Evolutionary conservation across 2,113 vertebrate species (phyloP), one percentile per base, ranked within the genome.

Genomic region (Sorex fumeus): DNA sequence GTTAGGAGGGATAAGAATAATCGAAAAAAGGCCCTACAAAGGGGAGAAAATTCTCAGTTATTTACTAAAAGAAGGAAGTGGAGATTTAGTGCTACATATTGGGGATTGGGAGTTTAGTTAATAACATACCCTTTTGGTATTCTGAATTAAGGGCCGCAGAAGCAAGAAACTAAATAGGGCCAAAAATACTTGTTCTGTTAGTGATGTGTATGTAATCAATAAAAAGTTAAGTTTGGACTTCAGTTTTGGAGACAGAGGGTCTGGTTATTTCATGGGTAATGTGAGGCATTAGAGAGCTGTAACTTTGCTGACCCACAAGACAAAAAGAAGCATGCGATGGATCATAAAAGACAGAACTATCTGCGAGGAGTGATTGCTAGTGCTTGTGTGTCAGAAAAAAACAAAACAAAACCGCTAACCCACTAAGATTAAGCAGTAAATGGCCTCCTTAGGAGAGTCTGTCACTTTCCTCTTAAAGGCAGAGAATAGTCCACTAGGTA

Each of bases 221-320:
- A 90, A 50, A 81, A 94, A 23, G 34, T 83, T 15, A 90, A 87
- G 78, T 10, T 86, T 40, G 8, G 60, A n/a, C 78, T n/a, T 84
- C 40, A 50, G 0, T 32, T 40, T 23, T 34, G 43, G 84, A 47
- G 27, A 9, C 16, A 6, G 9, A 6, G 19, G 19, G 27, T 87
- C 60, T 84, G 19, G 36, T 32, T 86, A 66, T 28, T 83, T 28
- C 18, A 27, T 36, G 18, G 86, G 8, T 47, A 76, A 60, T 19
- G 10, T 2, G 23, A 84, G 1, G 34, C 12, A 8, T 1, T 80
- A 34, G 34, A 84, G 60, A 74, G 5, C 7, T 13, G 4, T 62
- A 13, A 11, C 23, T 66, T 87, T 76, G 43, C 74, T 75, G 30
- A 53, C 36, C 7, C 7, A 10, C 11, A 62, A 43, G 9, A 45